Evolutionary conservation across 2,113 vertebrate species (phyloP), one percentile per base, ranked within the genome.

Genomic region (Anarrhichthys ocellatus): DNA sequence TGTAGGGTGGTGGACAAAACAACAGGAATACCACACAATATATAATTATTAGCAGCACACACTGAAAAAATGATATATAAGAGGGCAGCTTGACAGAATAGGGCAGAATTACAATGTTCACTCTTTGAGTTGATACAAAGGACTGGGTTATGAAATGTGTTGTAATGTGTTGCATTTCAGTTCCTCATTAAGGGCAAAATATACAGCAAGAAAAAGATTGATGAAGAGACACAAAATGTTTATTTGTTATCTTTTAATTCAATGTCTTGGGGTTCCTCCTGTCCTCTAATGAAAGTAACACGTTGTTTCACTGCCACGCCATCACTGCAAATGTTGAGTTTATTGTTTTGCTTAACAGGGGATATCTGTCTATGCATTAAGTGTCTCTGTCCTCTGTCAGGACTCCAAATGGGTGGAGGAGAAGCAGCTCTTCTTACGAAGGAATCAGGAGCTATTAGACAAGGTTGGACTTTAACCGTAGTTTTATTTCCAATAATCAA

Each of bases 361-460:
- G 61, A 63, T 44, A 44, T 27, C 14, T 44, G 34, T 34, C 5
- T 34, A 56, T 34, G 18, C 20, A 40, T 62, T 29, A 42, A 14
- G 24, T 81, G 22, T 63, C 2, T 54, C 44, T 82, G 13, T 59
- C 36, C 18, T 68, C 3, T 7, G 2, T 88, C 92, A 99, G 98
- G 98, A 99, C 90, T 99, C 98, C 0, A 97, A 96, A 89, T 99
- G 98, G 98, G 98, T 99, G 84, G 98, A 99, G 92, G 98, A 99
- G 92, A 99, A 99, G 87, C 98, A 99, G 87, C 96, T 98, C 79
- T 99, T 99, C 92, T 93, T 99, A 88, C 96, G 96, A 84, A 95
- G 97, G 92, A 99, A 99, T 91, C 98, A 99, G 91, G 98, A 99
- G 88, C 95, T 99, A 85, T 92, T 97, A 86, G 97, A 99, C 32